Evolutionary conservation across 2,888 invertebrate genomes (phyloP), one percentile per base, ranked within the genome.

Genomic region (Unio pictorum): DNA sequence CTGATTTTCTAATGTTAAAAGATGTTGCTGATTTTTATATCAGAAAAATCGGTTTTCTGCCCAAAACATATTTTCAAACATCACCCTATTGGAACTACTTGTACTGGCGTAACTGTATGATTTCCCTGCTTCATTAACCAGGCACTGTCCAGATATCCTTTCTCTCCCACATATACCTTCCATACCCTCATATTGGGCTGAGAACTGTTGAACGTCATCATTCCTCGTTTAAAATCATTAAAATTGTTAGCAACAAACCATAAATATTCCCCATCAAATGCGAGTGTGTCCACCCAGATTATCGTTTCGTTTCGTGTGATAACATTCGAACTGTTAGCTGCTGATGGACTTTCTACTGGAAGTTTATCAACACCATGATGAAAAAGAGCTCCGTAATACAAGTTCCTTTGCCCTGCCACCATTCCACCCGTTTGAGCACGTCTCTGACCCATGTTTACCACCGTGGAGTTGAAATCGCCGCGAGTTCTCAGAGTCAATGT

Each of bases 181-280:
- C 75, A 78, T 30, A 78, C 72, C 8, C 63, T 68, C 62, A 76
- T 71, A 55, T 76, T 76, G 3, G 62, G 18, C 5, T 62, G 58
- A 17, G 54, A 54, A 6, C 70, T 69, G 18, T 56, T 70, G 58
- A 75, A 78, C 58, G 72, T 64, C 64, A 78, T 73, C 30, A 18
- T 34, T 0, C 61, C 57, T 54, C 28, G 26, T 59, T 64, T 64
- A 55, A 73, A 78, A 54, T 55, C 55, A 56, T 66, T 73, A 8
- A 75, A 56, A 11, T 68, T 67, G 58, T 78, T 78, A 17, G 74
- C 72, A 23, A 69, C 69, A 67, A 76, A 79, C 79, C 79, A 79
- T 18, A 79, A 63, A 28, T 74, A 70, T 11, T 73, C 73, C 0
- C 71, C 75, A 61, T 77, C 74, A 59, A 74, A 74, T 4, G 69